Evolutionary conservation across 1,140 invertebrate species (phyloP).

Genomic region (Papilio aristodemus): DNA sequence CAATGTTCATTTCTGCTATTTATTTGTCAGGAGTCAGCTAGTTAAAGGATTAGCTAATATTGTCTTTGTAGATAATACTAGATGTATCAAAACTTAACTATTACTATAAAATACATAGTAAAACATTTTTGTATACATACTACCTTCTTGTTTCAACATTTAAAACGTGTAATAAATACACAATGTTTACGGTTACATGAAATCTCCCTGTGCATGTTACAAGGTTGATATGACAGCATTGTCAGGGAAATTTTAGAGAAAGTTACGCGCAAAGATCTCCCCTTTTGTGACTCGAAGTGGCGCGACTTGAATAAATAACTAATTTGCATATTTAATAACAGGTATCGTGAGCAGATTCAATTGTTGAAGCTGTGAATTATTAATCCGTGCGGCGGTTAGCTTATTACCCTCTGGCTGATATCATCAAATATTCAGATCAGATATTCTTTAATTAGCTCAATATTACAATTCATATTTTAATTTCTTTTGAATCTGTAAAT

Average conservation of each 20-base stretch:
- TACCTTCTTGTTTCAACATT: not conserved
- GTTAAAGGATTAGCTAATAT: too few relatives aligned
- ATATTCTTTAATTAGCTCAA: slow-evolving; percentile 53
- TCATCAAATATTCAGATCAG: slow-evolving; percentile 69
- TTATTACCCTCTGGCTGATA: slow-evolving; percentile 59
- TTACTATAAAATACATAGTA: too few relatives aligned
- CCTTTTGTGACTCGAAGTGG: slow-evolving; percentile 55
- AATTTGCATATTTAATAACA: slow-evolving; percentile 75
- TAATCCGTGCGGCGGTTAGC: slow-evolving; percentile 59
- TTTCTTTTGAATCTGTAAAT: slow-evolving; percentile 25
- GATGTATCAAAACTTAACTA: too few relatives aligned
- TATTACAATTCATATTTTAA: slow-evolving; percentile 42
- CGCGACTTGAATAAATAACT: slow-evolving; percentile 72
- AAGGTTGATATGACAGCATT: slow-evolving; percentile 27
- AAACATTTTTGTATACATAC: too few relatives aligned
- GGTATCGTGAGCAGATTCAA: slow-evolving; percentile 69
- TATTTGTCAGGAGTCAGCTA: too few relatives aligned
- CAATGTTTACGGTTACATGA: not conserved
- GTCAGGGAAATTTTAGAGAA: slow-evolving; percentile 43
- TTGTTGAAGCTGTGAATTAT: slow-evolving; percentile 71
- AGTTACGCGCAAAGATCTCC: slow-evolving; percentile 59
- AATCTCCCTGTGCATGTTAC: not conserved
- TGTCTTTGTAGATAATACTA: too few relatives aligned
- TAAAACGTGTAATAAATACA: not conserved
- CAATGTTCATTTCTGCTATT: too few relatives aligned